Base-by-base conservation (phyloP, 2,113 vertebrate species). In the Clupea harengus region DNA sequence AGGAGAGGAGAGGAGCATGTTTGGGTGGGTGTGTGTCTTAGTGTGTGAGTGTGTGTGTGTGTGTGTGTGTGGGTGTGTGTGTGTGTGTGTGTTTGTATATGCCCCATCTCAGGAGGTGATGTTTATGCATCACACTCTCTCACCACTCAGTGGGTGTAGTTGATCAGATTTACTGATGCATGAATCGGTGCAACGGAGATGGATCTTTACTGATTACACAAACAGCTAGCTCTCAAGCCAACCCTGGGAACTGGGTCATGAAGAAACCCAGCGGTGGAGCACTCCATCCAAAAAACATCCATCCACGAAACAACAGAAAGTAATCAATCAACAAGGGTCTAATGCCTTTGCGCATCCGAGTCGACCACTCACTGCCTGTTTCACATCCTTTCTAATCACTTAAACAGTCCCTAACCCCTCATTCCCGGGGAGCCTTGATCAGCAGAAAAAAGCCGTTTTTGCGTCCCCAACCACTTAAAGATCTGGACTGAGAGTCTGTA, bases 181-280 rank as follows among this genome's bases (percentile, higher is more conserved):
- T 45, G 28, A 75, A 81, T 80, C 52, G 81, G 85, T 85, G n/a
- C 13, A 57, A 28, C 18, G 6, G 46, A 45, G 44, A 88, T 83
- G 67, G 64, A 67, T 49, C 45, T 72, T 50, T 81, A n/a, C 60
- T 84, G 82, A 52, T 82, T 82, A 32, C 28, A 75, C n/a, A 86
- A 86, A 44, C 25, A 84, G 83, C n/a, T 28, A 84, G 83, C n/a
- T 28, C 8, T 39, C 80, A 47, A 8, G 18, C 7, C 87, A 88
- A 64, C 78, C 72, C 15, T 82, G 82, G 78, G 81, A 84, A 88
- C 54, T 84, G 75, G 28, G 82, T 84, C 80, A 84, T 25, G 4
- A 32, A 28, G 11, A 28, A 25, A 72, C 64, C n/a, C 64, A 13
- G 22, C 64, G 3, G 25, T 10, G 84, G 46, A 54, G 75, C 87